Conservation (phyloP, 2,113 vertebrate genomes). For the Rhombomys opimus region DNA sequence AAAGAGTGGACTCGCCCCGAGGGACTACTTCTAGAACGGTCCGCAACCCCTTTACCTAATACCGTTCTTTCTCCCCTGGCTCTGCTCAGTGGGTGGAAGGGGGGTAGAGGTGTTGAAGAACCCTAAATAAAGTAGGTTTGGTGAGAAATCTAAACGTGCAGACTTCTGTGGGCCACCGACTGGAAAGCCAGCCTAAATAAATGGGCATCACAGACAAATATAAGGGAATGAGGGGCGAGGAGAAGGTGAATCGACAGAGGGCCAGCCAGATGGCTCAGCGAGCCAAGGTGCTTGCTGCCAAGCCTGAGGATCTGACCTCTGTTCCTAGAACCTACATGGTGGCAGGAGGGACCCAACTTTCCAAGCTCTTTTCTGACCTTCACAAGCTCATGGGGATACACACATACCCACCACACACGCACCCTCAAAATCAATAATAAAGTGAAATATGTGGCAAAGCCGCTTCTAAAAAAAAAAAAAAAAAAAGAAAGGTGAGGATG, state of each 20-base stretch:
- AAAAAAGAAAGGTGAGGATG: not conserved
- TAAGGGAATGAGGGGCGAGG: not conserved
- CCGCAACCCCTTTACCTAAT: no score
- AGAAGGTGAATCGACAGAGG: not conserved
- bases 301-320: not conserved
- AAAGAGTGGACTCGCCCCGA: no score
- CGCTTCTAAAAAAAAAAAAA: not conserved
- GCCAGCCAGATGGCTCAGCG: not conserved
- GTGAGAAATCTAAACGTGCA: no score
- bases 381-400: not conserved
- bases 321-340: not conserved
- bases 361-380: not conserved
- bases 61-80: no score
- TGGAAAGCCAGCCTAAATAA: not conserved
- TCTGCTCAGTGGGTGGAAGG: no score
- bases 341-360: not conserved
- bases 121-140: no score
- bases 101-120: no score
- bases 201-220: not conserved
- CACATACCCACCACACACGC: not conserved
- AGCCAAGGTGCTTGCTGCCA: not conserved
- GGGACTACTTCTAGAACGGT: no score
- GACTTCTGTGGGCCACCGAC: not conserved
- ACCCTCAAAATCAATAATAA: not conserved
- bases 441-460: not conserved